Conservation (phyloP, 2,113 vertebrate genomes). For the Suricata suricatta region DNA sequence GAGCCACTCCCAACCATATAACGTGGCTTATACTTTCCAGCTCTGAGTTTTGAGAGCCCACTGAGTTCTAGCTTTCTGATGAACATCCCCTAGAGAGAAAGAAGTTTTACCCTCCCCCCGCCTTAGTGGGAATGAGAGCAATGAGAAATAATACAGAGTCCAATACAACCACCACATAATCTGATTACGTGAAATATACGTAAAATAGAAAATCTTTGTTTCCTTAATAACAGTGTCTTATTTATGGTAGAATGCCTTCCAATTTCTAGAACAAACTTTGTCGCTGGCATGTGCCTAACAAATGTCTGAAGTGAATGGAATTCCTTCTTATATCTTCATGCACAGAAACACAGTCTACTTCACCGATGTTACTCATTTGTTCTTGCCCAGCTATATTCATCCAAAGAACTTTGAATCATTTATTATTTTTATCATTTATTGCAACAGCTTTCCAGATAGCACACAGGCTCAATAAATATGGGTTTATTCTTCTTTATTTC, state of each 20-base stretch:
- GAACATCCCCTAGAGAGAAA: not conserved
- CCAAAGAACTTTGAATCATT: constrained; percentile 46
- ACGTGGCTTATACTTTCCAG: not conserved
- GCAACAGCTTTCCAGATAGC: not conserved
- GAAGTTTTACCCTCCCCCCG: not conserved
- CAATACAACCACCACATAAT: not conserved
- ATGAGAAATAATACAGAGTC: not conserved
- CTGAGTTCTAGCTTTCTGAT: not conserved
- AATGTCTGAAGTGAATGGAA: not conserved
- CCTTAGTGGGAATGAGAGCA: not conserved
- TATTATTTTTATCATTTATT: constrained; percentile 54
- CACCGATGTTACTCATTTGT: not conserved
- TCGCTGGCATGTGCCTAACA: not conserved
- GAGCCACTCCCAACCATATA: not conserved
- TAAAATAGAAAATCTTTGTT: not conserved
- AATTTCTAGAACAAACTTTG: not conserved
- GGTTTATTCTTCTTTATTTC: not conserved
- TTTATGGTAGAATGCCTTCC: not conserved
- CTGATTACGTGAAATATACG: not conserved
- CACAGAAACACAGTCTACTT: not conserved
- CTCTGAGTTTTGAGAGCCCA: not conserved
- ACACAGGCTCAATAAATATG: constrained; percentile 23
- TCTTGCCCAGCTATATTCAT: constrained; percentile 38
- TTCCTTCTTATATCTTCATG: not conserved
- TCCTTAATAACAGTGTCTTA: not conserved